Evolutionary conservation across 1,140 invertebrate genomes (phyloP).

Genomic region (Hyposmocoma kahamanoa): DNA sequence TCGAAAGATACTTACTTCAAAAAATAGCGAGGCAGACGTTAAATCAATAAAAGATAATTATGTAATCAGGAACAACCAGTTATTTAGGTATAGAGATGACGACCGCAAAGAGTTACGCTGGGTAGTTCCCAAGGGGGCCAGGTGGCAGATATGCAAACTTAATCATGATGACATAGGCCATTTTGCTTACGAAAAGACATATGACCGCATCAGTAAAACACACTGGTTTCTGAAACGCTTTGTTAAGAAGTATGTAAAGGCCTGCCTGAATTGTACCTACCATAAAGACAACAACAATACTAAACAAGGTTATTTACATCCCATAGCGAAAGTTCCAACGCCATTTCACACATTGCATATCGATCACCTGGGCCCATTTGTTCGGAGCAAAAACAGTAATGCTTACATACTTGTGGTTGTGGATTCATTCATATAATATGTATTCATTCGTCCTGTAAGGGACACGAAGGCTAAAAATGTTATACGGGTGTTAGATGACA

Average conservation of each 20-base stretch:
- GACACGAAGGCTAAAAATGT: background rate
- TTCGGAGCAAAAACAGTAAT: background rate
- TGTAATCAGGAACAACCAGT: constrained; percentile 16
- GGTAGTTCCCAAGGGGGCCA: constrained; percentile 4
- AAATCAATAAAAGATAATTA: constrained; percentile 1
- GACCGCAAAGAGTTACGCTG: constrained; percentile 16
- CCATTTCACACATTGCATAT: background rate
- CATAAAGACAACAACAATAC: background rate
- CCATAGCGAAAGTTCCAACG: background rate
- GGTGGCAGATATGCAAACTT: background rate
- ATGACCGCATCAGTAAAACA: constrained; percentile 10
- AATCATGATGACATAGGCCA: background rate
- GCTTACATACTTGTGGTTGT: background rate
- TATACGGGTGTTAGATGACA: background rate
- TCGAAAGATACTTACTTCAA: background rate
- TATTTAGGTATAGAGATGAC: constrained; percentile 10
- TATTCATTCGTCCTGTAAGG: background rate
- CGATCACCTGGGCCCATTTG: background rate
- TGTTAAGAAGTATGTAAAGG: constrained; percentile 13
- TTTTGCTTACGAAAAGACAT: constrained; percentile 13
- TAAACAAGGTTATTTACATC: background rate
- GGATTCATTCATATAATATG: background rate
- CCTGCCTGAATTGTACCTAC: background rate
- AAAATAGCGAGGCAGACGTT: background rate
- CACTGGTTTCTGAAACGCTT: constrained; percentile 37